Evolutionary conservation across 92 coral and sea anemone genomes (phyloP).

Genomic region (Isaurus tuberculatus): DNA sequence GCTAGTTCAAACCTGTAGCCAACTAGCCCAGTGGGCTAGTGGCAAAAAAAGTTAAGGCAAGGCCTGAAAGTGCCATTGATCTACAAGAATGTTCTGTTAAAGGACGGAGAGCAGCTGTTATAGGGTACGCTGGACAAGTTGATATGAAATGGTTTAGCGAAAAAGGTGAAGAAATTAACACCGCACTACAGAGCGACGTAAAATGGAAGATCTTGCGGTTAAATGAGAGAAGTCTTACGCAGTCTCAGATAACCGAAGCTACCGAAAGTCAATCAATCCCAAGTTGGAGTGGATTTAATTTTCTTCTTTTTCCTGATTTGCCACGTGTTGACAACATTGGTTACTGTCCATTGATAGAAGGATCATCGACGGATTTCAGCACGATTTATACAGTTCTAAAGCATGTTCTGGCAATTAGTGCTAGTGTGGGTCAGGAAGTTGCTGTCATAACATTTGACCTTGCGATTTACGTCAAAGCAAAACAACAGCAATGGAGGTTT

Average conservation of each 20-base stretch:
- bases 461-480: conserved; percentile 65
- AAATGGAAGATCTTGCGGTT: not conserved
- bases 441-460: conserved; percentile 56
- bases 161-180: too few species aligned
- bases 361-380: conserved; percentile 30
- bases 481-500: conserved; percentile 47
- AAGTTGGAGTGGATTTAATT: conserved; percentile 44
- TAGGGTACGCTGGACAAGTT: not conserved
- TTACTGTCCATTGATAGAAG: conserved; percentile 54
- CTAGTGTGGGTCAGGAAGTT: conserved; percentile 37
- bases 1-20: too few species aligned
- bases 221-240: not conserved
- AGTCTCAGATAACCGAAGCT: not conserved
- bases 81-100: not conserved
- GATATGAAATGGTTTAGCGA: not conserved
- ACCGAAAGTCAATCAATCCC: conserved; percentile 1
- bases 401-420: conserved; percentile 2
- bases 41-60: too few species aligned
- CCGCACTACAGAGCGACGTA: too few species aligned
- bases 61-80: not conserved
- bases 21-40: too few species aligned
- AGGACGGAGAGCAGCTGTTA: not conserved
- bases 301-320: not conserved
- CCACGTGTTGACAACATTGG: conserved; percentile 38
- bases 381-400: conserved; percentile 55